Conservation (phyloP, 2,888 invertebrate species). For the Dryomyza anilis region DNA sequence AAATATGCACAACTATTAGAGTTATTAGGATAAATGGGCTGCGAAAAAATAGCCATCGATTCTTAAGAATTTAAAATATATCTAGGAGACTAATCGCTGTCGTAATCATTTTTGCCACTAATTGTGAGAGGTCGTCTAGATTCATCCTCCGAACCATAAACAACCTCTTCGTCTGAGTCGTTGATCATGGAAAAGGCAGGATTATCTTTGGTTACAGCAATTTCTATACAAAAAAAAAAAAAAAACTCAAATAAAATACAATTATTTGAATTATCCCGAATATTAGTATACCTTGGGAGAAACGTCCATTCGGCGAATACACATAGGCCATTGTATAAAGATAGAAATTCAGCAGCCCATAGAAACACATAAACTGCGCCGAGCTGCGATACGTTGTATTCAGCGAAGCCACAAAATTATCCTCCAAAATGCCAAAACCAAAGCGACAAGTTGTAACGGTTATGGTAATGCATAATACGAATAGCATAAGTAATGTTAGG, state of each 20-base stretch:
- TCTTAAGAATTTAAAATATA: no score
- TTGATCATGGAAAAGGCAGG: conserved; percentile 98
- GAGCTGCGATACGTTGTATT: conserved; percentile 88
- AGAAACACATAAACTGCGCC: conserved; percentile 94
- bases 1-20: no score
- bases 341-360: conserved; percentile 92
- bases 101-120: conserved; percentile 67
- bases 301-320: conserved; percentile 84
- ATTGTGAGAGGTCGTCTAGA: conserved; percentile 81
- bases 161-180: conserved; percentile 96
- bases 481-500: conserved; percentile 81
- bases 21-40: no score
- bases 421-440: conserved; percentile 88
- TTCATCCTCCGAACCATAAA: conserved; percentile 91
- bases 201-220: conserved; percentile 93
- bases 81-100: conserved; percentile 73
- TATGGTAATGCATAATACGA: conserved; percentile 77
- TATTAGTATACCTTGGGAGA: conserved; percentile 75
- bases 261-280: not conserved
- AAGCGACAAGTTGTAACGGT: conserved; percentile 81
- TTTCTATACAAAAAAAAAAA: conserved; percentile 65
- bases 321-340: conserved; percentile 93
- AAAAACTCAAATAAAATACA: no score
- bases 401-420: conserved; percentile 90
- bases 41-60: no score